A percentile compares a stretch with the other conserved stretches of the same genome.
These are phyloP conservation scores for Serripes groenlandicus DNA, from an alignment of 2,888 invertebrate genomes.

Conservation along the genomic window DNA sequence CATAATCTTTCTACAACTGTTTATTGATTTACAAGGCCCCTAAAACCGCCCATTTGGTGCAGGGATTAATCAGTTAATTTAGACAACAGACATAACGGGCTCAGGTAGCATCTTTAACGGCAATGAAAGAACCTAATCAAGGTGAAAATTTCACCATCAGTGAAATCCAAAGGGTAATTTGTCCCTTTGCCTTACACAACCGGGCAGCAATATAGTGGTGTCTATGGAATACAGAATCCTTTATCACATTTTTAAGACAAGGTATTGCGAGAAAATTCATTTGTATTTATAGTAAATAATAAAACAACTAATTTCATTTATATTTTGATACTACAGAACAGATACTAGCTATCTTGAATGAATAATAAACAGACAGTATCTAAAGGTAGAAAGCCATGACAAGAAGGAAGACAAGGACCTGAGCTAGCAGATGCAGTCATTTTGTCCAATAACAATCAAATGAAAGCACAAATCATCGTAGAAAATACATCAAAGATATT, in stretches of 20 bases:
- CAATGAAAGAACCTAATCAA: conserved; percentile 45
- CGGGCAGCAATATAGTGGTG: no score
- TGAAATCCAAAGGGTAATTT: conserved; percentile 28
- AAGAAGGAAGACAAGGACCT: neutral
- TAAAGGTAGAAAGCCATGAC: neutral
- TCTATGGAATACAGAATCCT: no score
- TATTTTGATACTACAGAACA: no score
- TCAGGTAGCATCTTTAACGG: conserved; percentile 48
- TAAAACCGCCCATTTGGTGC: neutral
- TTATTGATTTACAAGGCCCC: neutral
- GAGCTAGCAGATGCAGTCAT: conserved; percentile 35
- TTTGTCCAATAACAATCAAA: conserved; percentile 50
- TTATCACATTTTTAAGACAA: no score
- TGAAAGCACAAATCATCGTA: conserved; percentile 31
- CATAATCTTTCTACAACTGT: no score
- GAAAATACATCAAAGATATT: conserved; percentile 46
- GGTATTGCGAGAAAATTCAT: no score
- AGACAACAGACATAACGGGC: conserved; percentile 55
- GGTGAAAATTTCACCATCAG: conserved; percentile 40
- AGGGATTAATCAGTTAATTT: conserved; percentile 31
- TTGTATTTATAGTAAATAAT: no score
- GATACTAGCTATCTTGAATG: no score
- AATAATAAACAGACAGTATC: neutral
- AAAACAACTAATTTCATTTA: no score
- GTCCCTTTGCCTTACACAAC: neutral